Evolutionary conservation across 2,888 invertebrate species (phyloP).

Genomic region (Priocnemis perturbator): DNA sequence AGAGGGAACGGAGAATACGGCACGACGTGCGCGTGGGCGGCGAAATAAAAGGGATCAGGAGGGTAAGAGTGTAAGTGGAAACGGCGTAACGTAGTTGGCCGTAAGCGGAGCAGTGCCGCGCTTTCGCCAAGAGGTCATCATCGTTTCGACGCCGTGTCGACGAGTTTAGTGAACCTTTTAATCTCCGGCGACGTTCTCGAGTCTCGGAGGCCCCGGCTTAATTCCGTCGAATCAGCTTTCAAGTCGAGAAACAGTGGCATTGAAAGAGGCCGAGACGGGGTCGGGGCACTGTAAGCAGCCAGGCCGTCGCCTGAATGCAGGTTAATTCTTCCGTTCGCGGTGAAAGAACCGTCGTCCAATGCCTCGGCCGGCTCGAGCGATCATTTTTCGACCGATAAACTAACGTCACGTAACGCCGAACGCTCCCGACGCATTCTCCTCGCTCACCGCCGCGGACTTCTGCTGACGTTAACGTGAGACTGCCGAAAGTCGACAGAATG

Average conservation of each 20-base stretch:
- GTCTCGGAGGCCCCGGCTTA: constrained; percentile 25
- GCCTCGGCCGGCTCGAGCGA: too few relatives aligned
- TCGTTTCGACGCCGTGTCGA: not conserved
- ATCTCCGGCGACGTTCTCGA: constrained; percentile 22
- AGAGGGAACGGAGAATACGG: not conserved
- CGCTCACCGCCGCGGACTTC: too few relatives aligned
- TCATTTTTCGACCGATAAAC: too few relatives aligned
- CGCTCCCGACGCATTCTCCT: too few relatives aligned
- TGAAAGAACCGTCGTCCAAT: constrained; percentile 18
- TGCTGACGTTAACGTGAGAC: too few relatives aligned
- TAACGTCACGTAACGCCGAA: too few relatives aligned
- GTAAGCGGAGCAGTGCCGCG: not conserved
- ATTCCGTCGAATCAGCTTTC: constrained; percentile 41
- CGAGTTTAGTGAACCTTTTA: constrained; percentile 39
- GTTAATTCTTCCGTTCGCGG: constrained; percentile 39
- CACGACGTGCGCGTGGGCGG: constrained; percentile 26
- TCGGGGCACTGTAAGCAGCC: constrained; percentile 25
- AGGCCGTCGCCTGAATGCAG: constrained; percentile 35
- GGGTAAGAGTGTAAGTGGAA: too few relatives aligned
- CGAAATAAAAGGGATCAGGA: constrained; percentile 38
- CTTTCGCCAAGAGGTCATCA: too few relatives aligned
- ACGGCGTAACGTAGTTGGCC: too few relatives aligned
- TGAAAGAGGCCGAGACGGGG: constrained; percentile 40
- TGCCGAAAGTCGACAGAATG: too few relatives aligned
- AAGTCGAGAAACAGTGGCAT: constrained; percentile 34